Evolutionary conservation across 37 sponge, comb jelly and placozoan genomes (phyloP), one percentile per base, ranked within the genome.

Genomic region (Ephydatia muelleri): DNA sequence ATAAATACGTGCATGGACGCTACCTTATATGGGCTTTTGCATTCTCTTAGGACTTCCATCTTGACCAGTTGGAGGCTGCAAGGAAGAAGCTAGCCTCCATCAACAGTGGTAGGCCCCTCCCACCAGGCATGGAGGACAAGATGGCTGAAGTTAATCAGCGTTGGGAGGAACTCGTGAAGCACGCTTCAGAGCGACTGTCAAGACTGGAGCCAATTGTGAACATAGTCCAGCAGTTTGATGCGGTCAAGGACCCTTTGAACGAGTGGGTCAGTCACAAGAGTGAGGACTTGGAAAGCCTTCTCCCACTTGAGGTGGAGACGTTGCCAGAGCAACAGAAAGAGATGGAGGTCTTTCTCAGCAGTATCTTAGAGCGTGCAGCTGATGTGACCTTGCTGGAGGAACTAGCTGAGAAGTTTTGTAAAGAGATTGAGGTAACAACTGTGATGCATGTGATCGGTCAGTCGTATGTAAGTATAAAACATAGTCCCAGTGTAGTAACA

Each of bases 231-330:
- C 75, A 84, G 80, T 89, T 89, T 84, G 85, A 80, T 48, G 27
- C 57, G n/a, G 73, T 78, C 21, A 84, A 82, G 72, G 68, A 72
- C 13, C 89, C 93, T 22, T 69, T 92, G 64, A 82, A 85, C 49
- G 77, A 76, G 6, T 92, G 93, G 93, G 70, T 85, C 23, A 40
- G 66, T 2, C 70, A 80, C 38, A 70, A 85, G 43, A 79, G 68
- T 40, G 85, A 88, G 48, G 3, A 67, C 28, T 80, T 83, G 25
- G 79, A 84, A n/a, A 33, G 65, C 28, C 83, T 92, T 14, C 76
- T 81, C 25, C 93, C 86, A 2, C 73, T 88, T 28, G 93, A 88
- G 77, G 73, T 85, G 47, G 83, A 88, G 30, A 57, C 78, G 79
- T 80, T 92, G 16, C 49, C 25, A 19, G 27, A 30, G 32, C 85